Percentiles rank a stretch among this genome's conserved stretches.
phyloP scores from a whole-genome alignment of 1,140 invertebrate genomes.

The Hycleus cichorii region DNA sequence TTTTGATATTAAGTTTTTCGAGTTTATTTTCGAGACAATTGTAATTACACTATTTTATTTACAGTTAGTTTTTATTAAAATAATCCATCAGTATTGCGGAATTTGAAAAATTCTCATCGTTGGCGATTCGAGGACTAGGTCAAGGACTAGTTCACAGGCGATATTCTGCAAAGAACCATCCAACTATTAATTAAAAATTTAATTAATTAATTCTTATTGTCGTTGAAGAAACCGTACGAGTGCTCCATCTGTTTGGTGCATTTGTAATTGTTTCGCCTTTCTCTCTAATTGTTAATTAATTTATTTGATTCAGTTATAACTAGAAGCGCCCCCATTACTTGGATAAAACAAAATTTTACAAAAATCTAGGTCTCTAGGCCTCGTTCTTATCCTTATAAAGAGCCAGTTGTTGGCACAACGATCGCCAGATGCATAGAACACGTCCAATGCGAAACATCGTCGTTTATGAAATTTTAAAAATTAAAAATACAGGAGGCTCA shows the following conservation, averaged over 20 bases:
- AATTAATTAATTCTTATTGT: no score
- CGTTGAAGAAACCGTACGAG: no score
- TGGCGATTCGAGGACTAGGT: background rate
- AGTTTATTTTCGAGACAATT: no score
- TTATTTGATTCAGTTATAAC: no score
- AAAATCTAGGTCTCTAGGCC: constrained; percentile 30
- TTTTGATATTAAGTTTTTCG: no score
- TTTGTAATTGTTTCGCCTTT: no score
- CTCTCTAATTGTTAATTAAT: no score
- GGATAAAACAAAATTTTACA: background rate
- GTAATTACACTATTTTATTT: background rate
- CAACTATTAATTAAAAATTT: no score
- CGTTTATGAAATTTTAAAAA: background rate
- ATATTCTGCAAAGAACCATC: background rate
- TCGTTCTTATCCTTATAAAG: constrained; percentile 30
- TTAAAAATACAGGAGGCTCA: no score
- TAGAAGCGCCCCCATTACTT: no score
- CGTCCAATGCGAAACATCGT: constrained; percentile 14
- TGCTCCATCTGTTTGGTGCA: no score
- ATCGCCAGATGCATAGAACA: constrained; percentile 19
- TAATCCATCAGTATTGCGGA: background rate
- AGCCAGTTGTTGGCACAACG: background rate
- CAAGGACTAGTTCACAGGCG: background rate
- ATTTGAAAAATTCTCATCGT: background rate
- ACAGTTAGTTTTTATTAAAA: constrained; percentile 1